Evolutionary conservation across 1,140 invertebrate genomes (phyloP).

Genomic region (Agrilus planipennis): DNA sequence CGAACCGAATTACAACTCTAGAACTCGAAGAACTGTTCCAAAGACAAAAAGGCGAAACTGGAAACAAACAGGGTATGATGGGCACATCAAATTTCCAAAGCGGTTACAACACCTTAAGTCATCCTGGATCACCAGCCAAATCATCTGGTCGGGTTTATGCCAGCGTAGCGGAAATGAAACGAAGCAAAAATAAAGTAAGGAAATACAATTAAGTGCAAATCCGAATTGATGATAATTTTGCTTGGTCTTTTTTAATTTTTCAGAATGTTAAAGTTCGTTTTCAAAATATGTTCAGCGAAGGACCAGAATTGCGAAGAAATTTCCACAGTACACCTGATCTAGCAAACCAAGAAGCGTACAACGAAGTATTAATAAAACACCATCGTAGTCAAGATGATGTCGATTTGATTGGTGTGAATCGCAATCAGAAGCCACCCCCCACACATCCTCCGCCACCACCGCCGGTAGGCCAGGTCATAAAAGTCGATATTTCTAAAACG

Average conservation of each 20-base stretch:
- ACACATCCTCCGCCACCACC: conserved; percentile 57
- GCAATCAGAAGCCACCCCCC: conserved; percentile 48
- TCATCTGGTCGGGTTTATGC: conserved; percentile 63
- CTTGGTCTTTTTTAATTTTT: conserved; percentile 3
- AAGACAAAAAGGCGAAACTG: conserved; percentile 49
- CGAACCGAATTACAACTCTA: conserved; percentile 74
- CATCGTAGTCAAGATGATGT: conserved; percentile 70
- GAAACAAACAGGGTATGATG: conserved; percentile 49
- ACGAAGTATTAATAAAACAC: conserved; percentile 26
- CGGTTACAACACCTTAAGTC: conserved; percentile 34
- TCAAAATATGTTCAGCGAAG: conserved; percentile 37
- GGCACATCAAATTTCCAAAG: conserved; percentile 61
- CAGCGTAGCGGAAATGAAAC: conserved; percentile 91
- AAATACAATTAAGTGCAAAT: no score
- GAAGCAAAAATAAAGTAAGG: conserved; percentile 62
- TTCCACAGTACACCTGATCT: conserved; percentile 85
- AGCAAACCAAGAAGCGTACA: conserved; percentile 30
- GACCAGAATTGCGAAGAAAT: conserved; percentile 60
- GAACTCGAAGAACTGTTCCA: conserved; percentile 86
- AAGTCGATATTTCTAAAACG: conserved; percentile 47
- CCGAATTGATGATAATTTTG: no score
- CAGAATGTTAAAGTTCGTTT: conserved; percentile 38
- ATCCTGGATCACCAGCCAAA: conserved; percentile 44
- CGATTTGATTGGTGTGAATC: conserved; percentile 35
- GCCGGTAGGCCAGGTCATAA: conserved; percentile 59